Conservation (phyloP, 2,113 vertebrate species). For the Periophthalmodon schlosseri region DNA sequence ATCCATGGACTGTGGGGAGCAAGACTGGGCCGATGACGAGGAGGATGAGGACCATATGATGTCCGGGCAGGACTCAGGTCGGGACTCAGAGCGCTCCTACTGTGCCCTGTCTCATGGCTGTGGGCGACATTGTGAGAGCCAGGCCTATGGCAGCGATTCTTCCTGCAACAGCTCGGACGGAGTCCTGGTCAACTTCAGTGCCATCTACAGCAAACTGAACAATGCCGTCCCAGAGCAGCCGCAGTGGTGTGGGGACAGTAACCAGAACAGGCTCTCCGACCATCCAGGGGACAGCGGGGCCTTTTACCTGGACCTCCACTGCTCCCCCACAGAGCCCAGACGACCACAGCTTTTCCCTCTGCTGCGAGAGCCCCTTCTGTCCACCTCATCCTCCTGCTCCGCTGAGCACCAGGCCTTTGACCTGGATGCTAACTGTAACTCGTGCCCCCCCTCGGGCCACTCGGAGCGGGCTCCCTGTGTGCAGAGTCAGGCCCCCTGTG, state of each 20-base stretch:
- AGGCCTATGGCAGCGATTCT: constrained; percentile 89
- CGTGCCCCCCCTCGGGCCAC: constrained; percentile 78
- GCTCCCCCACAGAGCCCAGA: constrained; percentile 87
- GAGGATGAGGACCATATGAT: constrained; percentile 75
- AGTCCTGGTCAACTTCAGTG: constrained; percentile 92
- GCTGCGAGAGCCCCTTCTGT: constrained; percentile 73
- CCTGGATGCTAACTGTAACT: constrained; percentile 95
- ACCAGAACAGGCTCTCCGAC: constrained; percentile 87
- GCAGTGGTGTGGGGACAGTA: constrained; percentile 57
- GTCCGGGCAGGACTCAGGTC: constrained; percentile 39
- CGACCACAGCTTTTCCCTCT: constrained; percentile 63
- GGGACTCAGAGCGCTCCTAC: constrained; percentile 71
- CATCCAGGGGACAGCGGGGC: constrained; percentile 60
- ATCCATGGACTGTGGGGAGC: constrained; percentile 86
- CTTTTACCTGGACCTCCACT: constrained; percentile 95
- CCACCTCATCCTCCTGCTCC: constrained; percentile 80
- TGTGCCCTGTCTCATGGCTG: constrained; percentile 41
- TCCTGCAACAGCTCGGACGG: constrained; percentile 96
- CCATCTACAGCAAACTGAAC: constrained; percentile 93
- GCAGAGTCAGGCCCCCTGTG: constrained; percentile 81
- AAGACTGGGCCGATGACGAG: constrained; percentile 88
- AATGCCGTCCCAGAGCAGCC: constrained; percentile 78
- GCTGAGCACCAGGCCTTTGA: constrained; percentile 77
- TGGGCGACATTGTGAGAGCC: constrained; percentile 74
- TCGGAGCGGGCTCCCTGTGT: constrained; percentile 79